Evolutionary conservation across 2,888 invertebrate species (phyloP).

Genomic region (Andrena dorsata): DNA sequence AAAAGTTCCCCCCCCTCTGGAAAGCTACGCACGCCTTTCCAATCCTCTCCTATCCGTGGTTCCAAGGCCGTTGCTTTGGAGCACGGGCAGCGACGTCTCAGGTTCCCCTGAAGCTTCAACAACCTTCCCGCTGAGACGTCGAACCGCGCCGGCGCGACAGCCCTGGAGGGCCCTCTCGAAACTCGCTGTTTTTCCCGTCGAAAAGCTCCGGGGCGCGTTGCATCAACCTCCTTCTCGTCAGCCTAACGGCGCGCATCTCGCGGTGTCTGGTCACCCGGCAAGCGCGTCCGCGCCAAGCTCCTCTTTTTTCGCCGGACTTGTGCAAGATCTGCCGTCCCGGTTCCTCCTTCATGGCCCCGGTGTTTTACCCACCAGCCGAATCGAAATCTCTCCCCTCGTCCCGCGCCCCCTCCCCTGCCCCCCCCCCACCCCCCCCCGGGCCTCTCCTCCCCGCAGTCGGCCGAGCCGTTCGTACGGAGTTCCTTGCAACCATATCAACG

Average conservation of each 20-base stretch:
- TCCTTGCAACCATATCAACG: slow-evolving; percentile 64
- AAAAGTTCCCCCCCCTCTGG: neutral
- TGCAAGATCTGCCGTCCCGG: slow-evolving; percentile 56
- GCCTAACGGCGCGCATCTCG: slow-evolving; percentile 35
- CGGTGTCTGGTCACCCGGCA: slow-evolving; percentile 66
- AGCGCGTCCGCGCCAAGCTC: slow-evolving; percentile 62
- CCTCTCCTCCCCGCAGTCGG: slow-evolving; percentile 9
- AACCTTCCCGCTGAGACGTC: slow-evolving; percentile 28
- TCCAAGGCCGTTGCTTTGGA: neutral
- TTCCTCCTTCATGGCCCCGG: slow-evolving; percentile 28
- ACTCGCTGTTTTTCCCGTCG: slow-evolving; percentile 44
- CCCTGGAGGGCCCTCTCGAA: slow-evolving; percentile 43
- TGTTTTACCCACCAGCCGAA: slow-evolving; percentile 50
- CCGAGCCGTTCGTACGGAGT: slow-evolving; percentile 42
- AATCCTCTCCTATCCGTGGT: slow-evolving; percentile 10
- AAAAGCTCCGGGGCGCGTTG: slow-evolving; percentile 27
- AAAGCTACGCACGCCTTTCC: neutral
- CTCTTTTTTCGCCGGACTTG: slow-evolving; percentile 67
- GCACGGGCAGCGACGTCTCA: neutral
- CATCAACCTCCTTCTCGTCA: slow-evolving; percentile 47
- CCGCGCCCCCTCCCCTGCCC: slow-evolving; percentile 1
- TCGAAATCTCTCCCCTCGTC: slow-evolving; percentile 23
- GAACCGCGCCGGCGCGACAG: slow-evolving; percentile 51
- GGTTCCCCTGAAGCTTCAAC: slow-evolving; percentile 23
- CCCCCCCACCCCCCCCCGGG: neutral